A percentile compares a stretch with the other conserved stretches of the same genome.
These are phyloP conservation scores for Etheostoma spectabile DNA, from an alignment of 2,113 vertebrate species.

Conservation along the genomic window DNA sequence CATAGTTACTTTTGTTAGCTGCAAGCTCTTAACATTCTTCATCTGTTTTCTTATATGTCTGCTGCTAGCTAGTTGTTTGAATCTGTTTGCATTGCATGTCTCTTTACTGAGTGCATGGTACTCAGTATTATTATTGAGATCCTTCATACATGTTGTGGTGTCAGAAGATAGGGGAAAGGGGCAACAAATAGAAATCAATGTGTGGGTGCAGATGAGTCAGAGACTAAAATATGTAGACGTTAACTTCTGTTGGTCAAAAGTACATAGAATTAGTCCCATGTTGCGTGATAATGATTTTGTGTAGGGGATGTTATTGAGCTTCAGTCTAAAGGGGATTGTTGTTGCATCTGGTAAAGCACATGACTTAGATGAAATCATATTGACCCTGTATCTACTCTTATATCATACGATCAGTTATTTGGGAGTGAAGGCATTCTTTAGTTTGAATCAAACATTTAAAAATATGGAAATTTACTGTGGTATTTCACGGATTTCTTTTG, in stretches of 20 bases:
- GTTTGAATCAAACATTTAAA: constrained; percentile 11
- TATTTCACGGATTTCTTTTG: constrained; percentile 33
- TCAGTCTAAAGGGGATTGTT: constrained; percentile 25
- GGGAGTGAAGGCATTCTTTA: constrained; percentile 7
- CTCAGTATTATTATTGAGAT: constrained; percentile 33
- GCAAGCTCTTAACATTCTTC: constrained; percentile 85
- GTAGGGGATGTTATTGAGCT: constrained; percentile 56
- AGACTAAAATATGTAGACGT: constrained; percentile 72
- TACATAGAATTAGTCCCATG: constrained; percentile 70
- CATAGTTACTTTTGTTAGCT: constrained; percentile 90
- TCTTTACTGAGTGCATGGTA: constrained; percentile 51
- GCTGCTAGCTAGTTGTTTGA: constrained; percentile 79
- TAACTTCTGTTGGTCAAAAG: constrained; percentile 75
- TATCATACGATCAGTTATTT: background rate
- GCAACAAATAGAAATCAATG: constrained; percentile 73
- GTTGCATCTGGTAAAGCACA: constrained; percentile 41
- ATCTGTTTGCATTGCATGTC: constrained; percentile 73
- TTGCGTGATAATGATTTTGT: constrained; percentile 61
- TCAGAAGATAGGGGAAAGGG: constrained; percentile 55
- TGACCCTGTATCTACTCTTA: background rate
- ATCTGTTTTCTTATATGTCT: constrained; percentile 85
- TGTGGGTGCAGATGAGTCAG: constrained; percentile 81
- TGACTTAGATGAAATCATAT: constrained; percentile 1
- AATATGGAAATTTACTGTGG: constrained; percentile 12
- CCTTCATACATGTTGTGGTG: constrained; percentile 43